Base-by-base conservation (phyloP, 1,140 invertebrate genomes). In the Himalopsyche phryganea region DNA sequence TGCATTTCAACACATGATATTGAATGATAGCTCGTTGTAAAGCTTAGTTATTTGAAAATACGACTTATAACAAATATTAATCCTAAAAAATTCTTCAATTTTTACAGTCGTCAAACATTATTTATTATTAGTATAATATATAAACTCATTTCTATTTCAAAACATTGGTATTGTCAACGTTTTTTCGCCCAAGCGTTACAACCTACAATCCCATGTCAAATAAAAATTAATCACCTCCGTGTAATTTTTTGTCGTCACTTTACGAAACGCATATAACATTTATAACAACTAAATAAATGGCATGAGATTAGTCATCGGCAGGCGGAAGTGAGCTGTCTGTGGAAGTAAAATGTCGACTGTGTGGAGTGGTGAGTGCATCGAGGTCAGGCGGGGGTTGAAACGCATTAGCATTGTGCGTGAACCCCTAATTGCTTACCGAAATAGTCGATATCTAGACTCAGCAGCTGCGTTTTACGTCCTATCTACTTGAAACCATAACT, bases 391-490 rank as follows among this genome's bases (percentile, higher is more conserved):
- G 14, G 14, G 23, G 23, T 28, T 28, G 23, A 28, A 28, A 28
- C 14, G 51, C 61, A 63, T 63, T 63, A 63, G 54, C 61, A 52
- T 49, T 49, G 49, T 51, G 50, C 56, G 48, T 48, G 61, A 63
- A 59, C 61, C 51, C 61, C 57, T 63, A 63, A 63, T 63, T 63
- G 61, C 61, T 56, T 63, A 63, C 61, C 57, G 57, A 63, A 63
- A 63, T 63, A 63, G 61, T 63, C 61, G 57, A 63, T 63, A 63
- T 63, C 42, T 47, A 57, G 47, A 40, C 36, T 17, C 33, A 51
- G 28, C 61, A 63, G 61, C 61, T 63, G 61, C 61, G 53, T 49
- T 53, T 63, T 52, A 55, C 49, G 23, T 28, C 23, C 4, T 3
- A 3, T 28, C 23, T 5, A 28, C 23, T 28, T 28, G 23, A 28